Evolutionary conservation across 2,113 vertebrate genomes (phyloP), one percentile per base, ranked within the genome.

Genomic region (Stigmatopora nigra): DNA sequence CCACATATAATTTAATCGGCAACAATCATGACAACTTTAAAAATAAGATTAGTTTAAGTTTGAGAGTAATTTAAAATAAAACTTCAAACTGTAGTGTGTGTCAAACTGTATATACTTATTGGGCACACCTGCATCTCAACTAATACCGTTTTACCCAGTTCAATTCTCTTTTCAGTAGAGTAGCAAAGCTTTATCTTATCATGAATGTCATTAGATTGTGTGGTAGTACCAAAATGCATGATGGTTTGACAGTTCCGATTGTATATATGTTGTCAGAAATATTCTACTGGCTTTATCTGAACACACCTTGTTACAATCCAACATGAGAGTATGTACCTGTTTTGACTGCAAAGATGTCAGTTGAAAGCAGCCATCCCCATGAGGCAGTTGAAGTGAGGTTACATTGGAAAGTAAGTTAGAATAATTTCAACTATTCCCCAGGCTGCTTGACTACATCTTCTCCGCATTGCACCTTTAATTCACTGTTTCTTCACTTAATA

Each of bases 321-420:
- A n/a, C 15, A 31, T 16, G 16, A 7, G n/a, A 19, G 22, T 14
- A 5, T 70, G 59, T 92, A 98, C 96, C 95, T 98, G 94, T 72
- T 95, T 93, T 60, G 93, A 94, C 66, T 97, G 93, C 62, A 44
- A 59, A 6, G 85, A 94, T 92, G 79, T 88, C 91, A 0, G 93
- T 91, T 71, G 92, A 91, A 73, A 92, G 91, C 44, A 92, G 95
- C 91, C 89, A 92, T 98, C 95, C 93, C 92, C 80, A 91, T 92
- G 86, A 94, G 91, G 93, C 92, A 68, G 90, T 89, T 72, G 93
- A 90, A 65, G 92, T 91, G 57, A 92, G 91, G 4, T 90, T 95
- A 74, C 91, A 94, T 70, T 88, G 90, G 74, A 94, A 93, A 91
- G 91, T 63, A 90, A 93, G 70, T 92, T 86, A 53, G 55, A 60